These are phyloP conservation scores for Leptopilina myrica DNA, from an alignment of 2,888 invertebrate genomes.

Conservation along the genomic window DNA sequence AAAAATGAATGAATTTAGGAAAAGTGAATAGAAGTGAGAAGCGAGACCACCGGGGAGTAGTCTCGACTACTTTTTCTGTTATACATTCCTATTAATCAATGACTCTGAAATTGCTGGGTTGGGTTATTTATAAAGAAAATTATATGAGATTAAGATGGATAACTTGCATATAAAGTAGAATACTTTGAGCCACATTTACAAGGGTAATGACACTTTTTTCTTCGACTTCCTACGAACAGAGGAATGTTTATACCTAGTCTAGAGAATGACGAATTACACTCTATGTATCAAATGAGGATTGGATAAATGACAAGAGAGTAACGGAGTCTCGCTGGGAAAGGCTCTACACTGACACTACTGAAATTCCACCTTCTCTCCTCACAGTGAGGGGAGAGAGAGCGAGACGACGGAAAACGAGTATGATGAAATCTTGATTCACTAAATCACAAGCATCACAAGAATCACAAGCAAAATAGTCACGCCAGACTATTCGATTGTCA, in stretches of 20 bases:
- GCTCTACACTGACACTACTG: constrained; percentile 13
- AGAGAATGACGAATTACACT: constrained; percentile 33
- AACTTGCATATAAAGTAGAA: constrained; percentile 36
- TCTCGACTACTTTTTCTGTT: constrained; percentile 16
- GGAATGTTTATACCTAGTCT: constrained; percentile 26
- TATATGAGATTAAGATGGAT: constrained; percentile 30
- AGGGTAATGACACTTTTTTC: constrained; percentile 40
- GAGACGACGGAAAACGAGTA: constrained; percentile 2
- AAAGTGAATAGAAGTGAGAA: background rate
- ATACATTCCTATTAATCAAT: constrained; percentile 34
- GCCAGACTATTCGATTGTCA: constrained; percentile 34
- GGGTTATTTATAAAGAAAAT: constrained; percentile 35
- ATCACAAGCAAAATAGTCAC: background rate
- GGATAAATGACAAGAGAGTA: constrained; percentile 31
- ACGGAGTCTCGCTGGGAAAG: constrained; percentile 38
- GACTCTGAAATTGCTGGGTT: constrained; percentile 32
- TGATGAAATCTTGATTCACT: constrained; percentile 28
- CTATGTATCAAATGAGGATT: constrained; percentile 16
- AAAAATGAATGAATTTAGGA: background rate
- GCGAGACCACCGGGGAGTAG: background rate
- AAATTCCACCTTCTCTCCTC: constrained; percentile 34
- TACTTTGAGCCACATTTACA: constrained; percentile 34
- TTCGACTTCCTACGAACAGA: constrained; percentile 32
- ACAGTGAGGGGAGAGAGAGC: background rate
- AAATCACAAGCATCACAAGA: background rate